Percentiles rank a stretch among this genome's conserved stretches.
Evolutionary conservation across 2,797 vertebrate genomes (phyloP).

Genomic region (Microctenopoma lineatum): DNA sequence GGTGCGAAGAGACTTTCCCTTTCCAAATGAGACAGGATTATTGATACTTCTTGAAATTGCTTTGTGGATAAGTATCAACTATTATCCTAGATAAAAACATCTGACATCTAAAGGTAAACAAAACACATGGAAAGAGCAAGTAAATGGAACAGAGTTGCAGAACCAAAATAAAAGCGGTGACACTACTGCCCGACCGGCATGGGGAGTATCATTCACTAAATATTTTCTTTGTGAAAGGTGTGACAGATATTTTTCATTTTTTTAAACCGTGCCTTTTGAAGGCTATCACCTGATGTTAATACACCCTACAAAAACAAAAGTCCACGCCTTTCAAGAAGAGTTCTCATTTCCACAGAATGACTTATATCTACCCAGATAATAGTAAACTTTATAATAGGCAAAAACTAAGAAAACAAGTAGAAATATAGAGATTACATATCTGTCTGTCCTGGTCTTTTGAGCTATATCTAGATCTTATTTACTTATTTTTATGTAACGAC

Average conservation of each 20-base stretch:
- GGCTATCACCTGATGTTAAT: constrained; percentile 4
- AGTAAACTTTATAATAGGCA: neutral
- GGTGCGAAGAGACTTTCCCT: constrained; percentile 31
- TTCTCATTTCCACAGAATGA: neutral
- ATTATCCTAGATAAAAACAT: constrained; percentile 1
- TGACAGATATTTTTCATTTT: neutral
- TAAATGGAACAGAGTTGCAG: neutral
- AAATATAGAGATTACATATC: too few relatives aligned
- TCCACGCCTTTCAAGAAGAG: neutral
- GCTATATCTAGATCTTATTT: neutral
- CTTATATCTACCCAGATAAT: neutral
- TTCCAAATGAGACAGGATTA: neutral
- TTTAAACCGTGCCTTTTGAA: constrained; percentile 1
- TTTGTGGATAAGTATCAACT: constrained; percentile 1
- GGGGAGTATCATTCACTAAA: neutral
- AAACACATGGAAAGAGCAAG: too few relatives aligned
- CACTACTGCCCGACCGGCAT: constrained; percentile 14
- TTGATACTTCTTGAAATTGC: neutral
- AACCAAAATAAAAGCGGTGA: constrained; percentile 24
- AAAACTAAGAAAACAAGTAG: too few relatives aligned
- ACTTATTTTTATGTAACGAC: neutral
- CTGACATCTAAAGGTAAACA: too few relatives aligned
- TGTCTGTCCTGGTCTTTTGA: neutral
- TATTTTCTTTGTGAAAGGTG: constrained; percentile 9
- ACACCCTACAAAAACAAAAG: constrained; percentile 2